A percentile compares a stretch with the other conserved stretches of the same genome.
Conservation (phyloP, 2,797 vertebrate genomes). For the Coregonus sp. region DNA sequence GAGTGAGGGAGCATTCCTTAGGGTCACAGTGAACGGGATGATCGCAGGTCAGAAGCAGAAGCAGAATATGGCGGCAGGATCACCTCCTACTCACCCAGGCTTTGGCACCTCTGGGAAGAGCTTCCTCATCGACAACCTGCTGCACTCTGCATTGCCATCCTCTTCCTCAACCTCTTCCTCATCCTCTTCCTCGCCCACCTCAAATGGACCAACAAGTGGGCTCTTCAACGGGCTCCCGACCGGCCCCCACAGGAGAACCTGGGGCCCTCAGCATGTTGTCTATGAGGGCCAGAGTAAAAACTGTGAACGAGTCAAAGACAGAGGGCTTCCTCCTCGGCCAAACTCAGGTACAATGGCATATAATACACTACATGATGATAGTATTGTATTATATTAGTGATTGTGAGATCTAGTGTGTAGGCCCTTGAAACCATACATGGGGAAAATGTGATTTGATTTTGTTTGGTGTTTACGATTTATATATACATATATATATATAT, state of each 20-base stretch:
- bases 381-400: not conserved
- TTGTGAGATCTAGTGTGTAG: not conserved
- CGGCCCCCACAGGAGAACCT: slow-evolving; percentile 70
- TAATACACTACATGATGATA: not conserved
- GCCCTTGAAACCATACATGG: not conserved
- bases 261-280: slow-evolving; percentile 71
- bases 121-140: slow-evolving; percentile 91
- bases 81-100: slow-evolving; percentile 74
- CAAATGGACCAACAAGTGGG: slow-evolving; percentile 54
- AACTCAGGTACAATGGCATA: slow-evolving; percentile 51
- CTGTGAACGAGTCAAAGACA: slow-evolving; percentile 48
- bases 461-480: too few relatives aligned
- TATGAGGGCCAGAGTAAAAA: slow-evolving; percentile 50
- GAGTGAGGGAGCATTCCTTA: slow-evolving; percentile 25
- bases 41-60: slow-evolving; percentile 62
- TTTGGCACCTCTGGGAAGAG: slow-evolving; percentile 90
- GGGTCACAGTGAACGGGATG: slow-evolving; percentile 53
- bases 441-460: not conserved
- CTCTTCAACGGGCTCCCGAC: slow-evolving; percentile 63
- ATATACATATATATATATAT: not conserved
- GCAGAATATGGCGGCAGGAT: slow-evolving; percentile 77
- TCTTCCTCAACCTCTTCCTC: slow-evolving; percentile 26
- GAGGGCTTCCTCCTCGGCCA: slow-evolving; percentile 48
- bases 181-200: slow-evolving; percentile 23
- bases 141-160: slow-evolving; percentile 70